A percentile compares a stretch with the other conserved stretches of the same genome.
Conservation (phyloP, 2,113 vertebrate genomes). For the Pseudopodoces humilis region DNA sequence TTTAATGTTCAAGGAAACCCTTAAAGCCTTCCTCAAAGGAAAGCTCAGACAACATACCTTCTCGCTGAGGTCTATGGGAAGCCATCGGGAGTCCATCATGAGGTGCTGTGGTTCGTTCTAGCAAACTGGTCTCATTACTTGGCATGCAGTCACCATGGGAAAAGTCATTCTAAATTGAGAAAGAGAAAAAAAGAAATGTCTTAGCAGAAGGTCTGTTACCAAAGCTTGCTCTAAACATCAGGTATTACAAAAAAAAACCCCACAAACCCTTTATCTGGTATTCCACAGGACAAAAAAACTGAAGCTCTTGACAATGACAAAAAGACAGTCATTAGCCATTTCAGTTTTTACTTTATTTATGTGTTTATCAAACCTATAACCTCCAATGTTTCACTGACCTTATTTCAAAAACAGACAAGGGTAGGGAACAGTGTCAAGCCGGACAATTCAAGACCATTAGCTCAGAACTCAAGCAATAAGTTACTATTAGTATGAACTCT, state of each 20-base stretch:
- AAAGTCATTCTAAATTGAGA: constrained; percentile 66
- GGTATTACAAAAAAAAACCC: neutral
- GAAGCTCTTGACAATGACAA: neutral
- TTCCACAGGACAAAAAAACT: neutral
- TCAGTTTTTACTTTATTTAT: neutral
- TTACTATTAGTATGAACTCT: neutral
- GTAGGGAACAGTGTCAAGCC: neutral
- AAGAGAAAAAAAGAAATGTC: neutral
- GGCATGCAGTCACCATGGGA: constrained; percentile 64
- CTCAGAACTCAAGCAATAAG: neutral
- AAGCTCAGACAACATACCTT: constrained; percentile 67
- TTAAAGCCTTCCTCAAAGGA: neutral
- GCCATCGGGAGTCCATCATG: constrained; percentile 67
- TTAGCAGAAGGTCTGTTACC: neutral
- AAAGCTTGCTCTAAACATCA: neutral
- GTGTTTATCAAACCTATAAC: neutral
- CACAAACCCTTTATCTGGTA: neutral
- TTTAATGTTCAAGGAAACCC: neutral
- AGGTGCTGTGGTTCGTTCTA: constrained; percentile 64
- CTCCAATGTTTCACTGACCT: neutral
- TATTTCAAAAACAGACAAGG: neutral
- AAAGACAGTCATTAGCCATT: neutral
- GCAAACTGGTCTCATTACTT: constrained; percentile 59
- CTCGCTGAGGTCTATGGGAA: constrained; percentile 75
- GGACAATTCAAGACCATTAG: neutral